These are phyloP conservation scores for Phalangium opilio DNA, from an alignment of 2,888 invertebrate species.

Conservation along the genomic window DNA sequence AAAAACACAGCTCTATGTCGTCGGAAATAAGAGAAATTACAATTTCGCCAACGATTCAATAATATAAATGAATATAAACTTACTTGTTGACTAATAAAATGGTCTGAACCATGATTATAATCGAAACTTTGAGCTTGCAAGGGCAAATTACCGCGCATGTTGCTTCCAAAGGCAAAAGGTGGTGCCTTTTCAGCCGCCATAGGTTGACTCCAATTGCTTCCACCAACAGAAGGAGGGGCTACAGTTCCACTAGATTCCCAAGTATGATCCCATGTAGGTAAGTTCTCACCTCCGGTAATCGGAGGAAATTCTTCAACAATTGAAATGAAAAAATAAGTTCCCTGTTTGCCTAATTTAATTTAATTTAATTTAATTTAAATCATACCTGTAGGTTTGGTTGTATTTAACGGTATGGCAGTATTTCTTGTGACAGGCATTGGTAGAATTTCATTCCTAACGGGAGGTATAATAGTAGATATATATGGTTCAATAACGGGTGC, in stretches of 20 bases:
- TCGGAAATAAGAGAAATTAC: too few species aligned
- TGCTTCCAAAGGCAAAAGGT: constrained; percentile 3
- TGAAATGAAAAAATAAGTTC: too few species aligned
- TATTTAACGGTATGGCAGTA: too few species aligned
- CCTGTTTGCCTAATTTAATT: too few species aligned
- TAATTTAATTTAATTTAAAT: too few species aligned
- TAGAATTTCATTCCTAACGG: too few species aligned
- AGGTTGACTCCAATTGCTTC: constrained; percentile 14
- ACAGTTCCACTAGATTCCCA: constrained; percentile 8
- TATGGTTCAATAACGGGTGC: neutral
- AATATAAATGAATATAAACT: constrained; percentile 1
- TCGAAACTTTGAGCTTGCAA: constrained; percentile 24
- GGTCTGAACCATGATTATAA: constrained; percentile 25
- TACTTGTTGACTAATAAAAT: constrained; percentile 19
- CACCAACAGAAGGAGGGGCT: constrained; percentile 12
- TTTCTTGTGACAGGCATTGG: too few species aligned
- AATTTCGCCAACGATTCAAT: too few species aligned
- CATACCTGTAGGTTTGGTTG: too few species aligned
- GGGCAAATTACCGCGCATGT: constrained; percentile 20
- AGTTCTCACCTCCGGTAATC: constrained; percentile 2
- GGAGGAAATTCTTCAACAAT: too few species aligned
- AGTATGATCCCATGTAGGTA: constrained; percentile 8
- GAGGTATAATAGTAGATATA: too few species aligned
- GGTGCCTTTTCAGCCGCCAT: neutral
- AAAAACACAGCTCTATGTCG: too few species aligned